Evolutionary conservation across 2,888 invertebrate genomes (phyloP).

Genomic region (Sycophila texana): DNA sequence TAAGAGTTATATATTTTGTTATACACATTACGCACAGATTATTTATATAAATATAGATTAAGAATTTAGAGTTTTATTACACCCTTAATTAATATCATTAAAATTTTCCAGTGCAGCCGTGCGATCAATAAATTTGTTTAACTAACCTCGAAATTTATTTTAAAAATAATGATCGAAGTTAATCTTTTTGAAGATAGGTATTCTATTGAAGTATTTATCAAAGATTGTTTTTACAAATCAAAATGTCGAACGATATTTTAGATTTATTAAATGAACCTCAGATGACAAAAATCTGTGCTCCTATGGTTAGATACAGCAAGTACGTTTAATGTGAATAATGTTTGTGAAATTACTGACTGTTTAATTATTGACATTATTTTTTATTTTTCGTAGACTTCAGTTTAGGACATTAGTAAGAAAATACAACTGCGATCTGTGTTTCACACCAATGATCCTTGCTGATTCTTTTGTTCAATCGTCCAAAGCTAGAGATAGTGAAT

Average conservation of each 20-base stretch:
- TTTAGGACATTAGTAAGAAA: slow-evolving; percentile 86
- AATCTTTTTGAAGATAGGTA: no score
- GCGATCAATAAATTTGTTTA: no score
- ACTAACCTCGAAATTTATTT: no score
- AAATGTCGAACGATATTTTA: slow-evolving; percentile 76
- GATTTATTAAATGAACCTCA: slow-evolving; percentile 81
- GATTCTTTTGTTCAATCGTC: slow-evolving; percentile 93
- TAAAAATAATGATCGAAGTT: no score
- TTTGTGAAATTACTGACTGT: background rate
- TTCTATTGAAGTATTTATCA: background rate
- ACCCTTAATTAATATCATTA: no score
- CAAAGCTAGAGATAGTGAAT: slow-evolving; percentile 90
- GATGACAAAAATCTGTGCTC: slow-evolving; percentile 88
- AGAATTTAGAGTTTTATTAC: no score
- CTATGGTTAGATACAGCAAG: slow-evolving; percentile 97
- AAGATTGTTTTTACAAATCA: background rate
- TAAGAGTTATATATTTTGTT: no score
- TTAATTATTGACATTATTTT: slow-evolving; percentile 1
- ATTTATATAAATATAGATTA: no score
- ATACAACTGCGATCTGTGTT: slow-evolving; percentile 92
- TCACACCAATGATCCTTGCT: slow-evolving; percentile 97
- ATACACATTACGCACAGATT: no score
- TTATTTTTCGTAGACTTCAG: slow-evolving; percentile 79
- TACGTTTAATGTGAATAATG: slow-evolving; percentile 70
- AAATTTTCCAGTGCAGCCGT: no score